Base-by-base conservation (phyloP, 2,888 invertebrate genomes). In the Rutpela maculata region DNA sequence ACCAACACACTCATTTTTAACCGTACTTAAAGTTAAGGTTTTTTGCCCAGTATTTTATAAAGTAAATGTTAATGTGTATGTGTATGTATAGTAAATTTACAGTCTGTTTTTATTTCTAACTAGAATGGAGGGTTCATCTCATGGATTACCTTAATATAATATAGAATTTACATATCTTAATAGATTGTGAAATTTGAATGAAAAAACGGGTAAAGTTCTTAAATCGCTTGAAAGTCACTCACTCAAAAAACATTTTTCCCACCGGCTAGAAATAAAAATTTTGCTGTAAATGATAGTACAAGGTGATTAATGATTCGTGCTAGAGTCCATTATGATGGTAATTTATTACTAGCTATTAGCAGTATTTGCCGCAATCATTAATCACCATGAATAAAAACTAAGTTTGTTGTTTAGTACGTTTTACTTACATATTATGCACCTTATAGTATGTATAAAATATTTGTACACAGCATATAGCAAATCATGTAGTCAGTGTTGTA, bases 401-500 rank as follows among this genome's bases (percentile, higher is more conserved):
- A 43, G 17, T 43, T 31, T 15, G 35, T 69, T 57, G 57, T 69
- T 69, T 57, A 65, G 50, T 68, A 57, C 56, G 18, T 26, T 35
- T 69, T 70, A 70, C 19, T 65, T 35, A 43, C 65, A 43, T 50
- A 50, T 18, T 70, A 50, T 59, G 74, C 74, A 74, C 74, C 67
- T 60, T 60, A 55, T 59, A 72, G 60, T 73, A 60, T 77, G 68
- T 69, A 57, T 76, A 60, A 26, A 59, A 70, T 70, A 70, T 66
- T 76, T 78, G 75, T 78, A 75, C 75, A 73, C 75, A 71, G 65
- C 55, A 67, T 63, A 57, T 62, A 56, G 57, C 60, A 75, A 73
- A 73, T 19, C 43, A 43, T 65, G 50, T 77, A 74, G 77, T 77
- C 35, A 76, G 73, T 77, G 69, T 75, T 78, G 75, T 78, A 67